Percentiles rank a stretch among this genome's conserved stretches.
Evolutionary conservation across 1,140 invertebrate species (phyloP).

Genomic region (Colletes gigas): DNA sequence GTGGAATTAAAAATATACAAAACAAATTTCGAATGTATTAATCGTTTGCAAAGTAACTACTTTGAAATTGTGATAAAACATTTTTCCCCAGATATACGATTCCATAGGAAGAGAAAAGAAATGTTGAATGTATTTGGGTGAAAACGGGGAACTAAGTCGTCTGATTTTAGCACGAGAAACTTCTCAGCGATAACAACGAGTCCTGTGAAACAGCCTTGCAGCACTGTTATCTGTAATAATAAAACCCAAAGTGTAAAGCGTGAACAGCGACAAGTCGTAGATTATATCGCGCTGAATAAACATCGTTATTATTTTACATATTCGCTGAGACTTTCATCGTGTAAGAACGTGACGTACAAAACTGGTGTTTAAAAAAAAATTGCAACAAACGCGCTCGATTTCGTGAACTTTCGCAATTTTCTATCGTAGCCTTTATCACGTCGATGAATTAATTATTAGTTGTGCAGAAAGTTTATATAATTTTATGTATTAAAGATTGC

Average conservation of each 20-base stretch:
- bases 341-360: background rate
- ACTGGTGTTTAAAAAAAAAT: too few relatives aligned
- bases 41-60: too few relatives aligned
- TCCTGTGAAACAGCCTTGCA: background rate
- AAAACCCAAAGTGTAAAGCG: background rate
- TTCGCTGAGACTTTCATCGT: background rate
- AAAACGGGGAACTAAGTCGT: background rate
- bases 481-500: too few relatives aligned
- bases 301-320: background rate
- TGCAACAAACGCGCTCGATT: too few relatives aligned
- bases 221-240: slow-evolving; percentile 23
- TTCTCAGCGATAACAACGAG: slow-evolving; percentile 19
- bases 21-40: too few relatives aligned
- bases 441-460: too few relatives aligned
- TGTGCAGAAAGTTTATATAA: too few relatives aligned
- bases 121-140: background rate
- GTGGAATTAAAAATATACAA: too few relatives aligned
- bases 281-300: background rate
- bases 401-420: too few relatives aligned
- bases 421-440: too few relatives aligned
- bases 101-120: background rate
- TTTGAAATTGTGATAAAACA: background rate
- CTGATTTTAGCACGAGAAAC: slow-evolving; percentile 12
- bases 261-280: background rate
- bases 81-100: background rate